Base-by-base conservation (phyloP, 2,888 invertebrate genomes). In the Aethes cnicana region DNA sequence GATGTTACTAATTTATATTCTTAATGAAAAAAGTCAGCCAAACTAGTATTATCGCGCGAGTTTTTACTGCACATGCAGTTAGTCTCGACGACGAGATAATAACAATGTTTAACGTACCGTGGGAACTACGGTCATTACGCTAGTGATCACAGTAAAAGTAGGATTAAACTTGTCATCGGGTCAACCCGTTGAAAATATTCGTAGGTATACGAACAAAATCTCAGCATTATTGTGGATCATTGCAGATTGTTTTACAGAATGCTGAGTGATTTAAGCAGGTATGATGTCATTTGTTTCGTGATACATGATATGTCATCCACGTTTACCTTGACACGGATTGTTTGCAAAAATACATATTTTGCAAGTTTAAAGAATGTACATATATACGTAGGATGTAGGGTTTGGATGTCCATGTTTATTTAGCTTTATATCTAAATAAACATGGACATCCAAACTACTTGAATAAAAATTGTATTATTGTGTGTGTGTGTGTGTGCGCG, bases 41-140 rank as follows among this genome's bases (percentile, higher is more conserved):
- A 52, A 46, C 44, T 46, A 35, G 52, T 52, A 52, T 14, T 44
- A 46, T 26, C 44, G 39, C 52, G 25, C 30, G 17, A 46, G 39
- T 52, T 46, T 52, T 52, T 52, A 26, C 26, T 33, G 20, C 18
- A 14, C 23, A 37, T 46, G 52, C 32, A 52, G 52, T 52, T 46
- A 39, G 25, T 44, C 41, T 18, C 39, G 39, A 44, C 52, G 33
- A 39, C 46, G 30, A 39, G 52, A 46, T 52, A 52, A 50, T 36
- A 46, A 39, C 33, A 46, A 33, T 37, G 33, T 23, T 50, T 44
- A 37, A 25, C 44, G 36, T 46, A 52, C 32, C 52, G 52, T 52
- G 52, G 32, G 52, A 52, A 52, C 44, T 18, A 11, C 14, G 32
- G 39, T 52, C 52, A 52, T 52, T 52, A 52, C 46, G 39, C 52